These are phyloP conservation scores for Matsumyia berberina DNA, from an alignment of 2,888 invertebrate genomes.

Conservation along the genomic window DNA sequence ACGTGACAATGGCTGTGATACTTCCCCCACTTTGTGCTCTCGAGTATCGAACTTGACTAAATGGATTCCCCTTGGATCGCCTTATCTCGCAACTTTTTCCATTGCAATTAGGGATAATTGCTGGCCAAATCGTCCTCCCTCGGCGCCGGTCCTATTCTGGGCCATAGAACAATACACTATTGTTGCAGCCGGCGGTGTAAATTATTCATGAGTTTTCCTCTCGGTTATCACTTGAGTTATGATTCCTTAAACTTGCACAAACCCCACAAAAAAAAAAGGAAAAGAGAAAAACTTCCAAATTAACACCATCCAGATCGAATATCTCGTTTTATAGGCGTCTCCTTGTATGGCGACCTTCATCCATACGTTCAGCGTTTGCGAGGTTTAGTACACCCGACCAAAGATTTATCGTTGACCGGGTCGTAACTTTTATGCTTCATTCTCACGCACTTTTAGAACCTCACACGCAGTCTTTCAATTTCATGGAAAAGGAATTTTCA, in stretches of 20 bases:
- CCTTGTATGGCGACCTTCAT: slow-evolving; percentile 23
- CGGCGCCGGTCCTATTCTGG: background rate
- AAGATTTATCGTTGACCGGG: slow-evolving; percentile 45
- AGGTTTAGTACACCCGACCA: slow-evolving; percentile 10
- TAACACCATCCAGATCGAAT: slow-evolving; percentile 32
- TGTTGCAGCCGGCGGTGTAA: slow-evolving; percentile 20
- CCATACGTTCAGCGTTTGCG: slow-evolving; percentile 4
- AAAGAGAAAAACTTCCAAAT: slow-evolving; percentile 11
- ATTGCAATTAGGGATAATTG: slow-evolving; percentile 33
- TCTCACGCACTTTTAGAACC: slow-evolving; percentile 45
- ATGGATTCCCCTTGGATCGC: background rate
- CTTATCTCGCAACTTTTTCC: slow-evolving; percentile 31
- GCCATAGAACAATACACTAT: background rate
- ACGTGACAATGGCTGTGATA: slow-evolving; percentile 1
- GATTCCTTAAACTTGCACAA: slow-evolving; percentile 19
- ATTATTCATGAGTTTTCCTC: slow-evolving; percentile 38
- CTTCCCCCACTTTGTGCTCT: background rate
- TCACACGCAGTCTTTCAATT: slow-evolving; percentile 2
- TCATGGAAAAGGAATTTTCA: slow-evolving; percentile 12
- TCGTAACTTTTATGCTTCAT: slow-evolving; percentile 45
- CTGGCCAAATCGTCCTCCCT: background rate
- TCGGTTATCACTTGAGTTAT: slow-evolving; percentile 35
- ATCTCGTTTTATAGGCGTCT: slow-evolving; percentile 25
- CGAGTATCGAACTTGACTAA: background rate
- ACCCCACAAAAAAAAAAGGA: slow-evolving; percentile 1